Conservation (phyloP, 2,113 vertebrate genomes). For the Phalacrocorax aristotelis region DNA sequence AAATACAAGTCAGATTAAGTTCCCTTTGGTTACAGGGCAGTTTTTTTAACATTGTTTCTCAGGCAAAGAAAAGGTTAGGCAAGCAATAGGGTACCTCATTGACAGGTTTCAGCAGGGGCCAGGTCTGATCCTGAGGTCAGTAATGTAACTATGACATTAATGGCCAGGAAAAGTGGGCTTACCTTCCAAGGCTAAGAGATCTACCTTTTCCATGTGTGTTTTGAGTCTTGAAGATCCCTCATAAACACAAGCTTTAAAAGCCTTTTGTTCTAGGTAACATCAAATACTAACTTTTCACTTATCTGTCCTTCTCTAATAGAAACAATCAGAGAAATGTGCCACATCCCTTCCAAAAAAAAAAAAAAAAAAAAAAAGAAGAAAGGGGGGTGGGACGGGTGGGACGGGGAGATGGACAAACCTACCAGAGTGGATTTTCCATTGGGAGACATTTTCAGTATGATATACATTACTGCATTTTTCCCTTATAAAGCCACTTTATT, state of each 20-base stretch:
- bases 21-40: background rate
- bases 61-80: background rate
- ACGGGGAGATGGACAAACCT: background rate
- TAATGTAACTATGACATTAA: background rate
- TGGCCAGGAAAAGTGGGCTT: background rate
- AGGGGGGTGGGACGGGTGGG: too few relatives aligned
- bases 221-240: background rate
- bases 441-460: background rate
- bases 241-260: background rate
- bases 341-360: background rate
- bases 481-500: background rate
- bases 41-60: background rate
- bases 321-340: background rate
- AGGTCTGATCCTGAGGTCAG: background rate
- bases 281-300: background rate
- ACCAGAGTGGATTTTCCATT: background rate
- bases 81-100: background rate
- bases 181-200: background rate
- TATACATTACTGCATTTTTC: background rate
- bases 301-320: background rate
- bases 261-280: background rate
- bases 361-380: too few relatives aligned
- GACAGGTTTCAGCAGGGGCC: background rate
- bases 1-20: background rate
- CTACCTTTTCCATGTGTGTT: background rate